phyloP scores from a whole-genome alignment of 2,888 invertebrate species.

The Agapetus fuscipes region DNA sequence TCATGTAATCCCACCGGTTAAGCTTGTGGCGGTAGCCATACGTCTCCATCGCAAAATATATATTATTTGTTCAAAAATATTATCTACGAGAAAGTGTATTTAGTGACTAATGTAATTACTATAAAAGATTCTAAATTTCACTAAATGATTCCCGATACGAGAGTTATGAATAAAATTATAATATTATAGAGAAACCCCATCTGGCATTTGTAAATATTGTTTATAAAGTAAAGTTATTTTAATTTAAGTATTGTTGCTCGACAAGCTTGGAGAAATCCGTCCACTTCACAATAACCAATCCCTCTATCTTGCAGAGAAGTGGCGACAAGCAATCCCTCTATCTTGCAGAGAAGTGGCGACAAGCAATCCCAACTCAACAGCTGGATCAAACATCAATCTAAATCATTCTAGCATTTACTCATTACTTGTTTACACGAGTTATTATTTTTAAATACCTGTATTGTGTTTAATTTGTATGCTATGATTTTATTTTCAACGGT shows the following conservation, averaged over 20 bases:
- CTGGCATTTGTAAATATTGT: constrained; percentile 17
- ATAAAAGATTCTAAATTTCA: background rate
- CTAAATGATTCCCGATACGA: constrained; percentile 1
- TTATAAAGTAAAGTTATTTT: constrained; percentile 17
- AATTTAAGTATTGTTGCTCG: constrained; percentile 11
- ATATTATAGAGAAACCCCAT: constrained; percentile 4
- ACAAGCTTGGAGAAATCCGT: constrained; percentile 8
- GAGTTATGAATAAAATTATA: background rate
- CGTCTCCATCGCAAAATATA: constrained; percentile 14
- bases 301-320: constrained; percentile 9
- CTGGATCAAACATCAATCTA: too few relatives aligned
- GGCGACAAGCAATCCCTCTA: too few relatives aligned
- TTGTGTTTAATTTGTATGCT: too few relatives aligned
- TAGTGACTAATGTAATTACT: constrained; percentile 6
- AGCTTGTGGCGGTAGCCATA: constrained; percentile 21
- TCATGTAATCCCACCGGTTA: constrained; percentile 21
- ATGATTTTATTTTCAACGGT: too few relatives aligned
- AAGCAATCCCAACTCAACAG: too few relatives aligned
- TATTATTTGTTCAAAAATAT: constrained; percentile 10
- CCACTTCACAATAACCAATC: constrained; percentile 13
- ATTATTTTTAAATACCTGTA: too few relatives aligned
- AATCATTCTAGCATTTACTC: too few relatives aligned
- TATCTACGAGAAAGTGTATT: constrained; percentile 3
- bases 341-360: constrained; percentile 9
- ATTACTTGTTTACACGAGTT: too few relatives aligned